phyloP scores from a whole-genome alignment of 2,888 invertebrate species.

The Parnassius glacialis region DNA sequence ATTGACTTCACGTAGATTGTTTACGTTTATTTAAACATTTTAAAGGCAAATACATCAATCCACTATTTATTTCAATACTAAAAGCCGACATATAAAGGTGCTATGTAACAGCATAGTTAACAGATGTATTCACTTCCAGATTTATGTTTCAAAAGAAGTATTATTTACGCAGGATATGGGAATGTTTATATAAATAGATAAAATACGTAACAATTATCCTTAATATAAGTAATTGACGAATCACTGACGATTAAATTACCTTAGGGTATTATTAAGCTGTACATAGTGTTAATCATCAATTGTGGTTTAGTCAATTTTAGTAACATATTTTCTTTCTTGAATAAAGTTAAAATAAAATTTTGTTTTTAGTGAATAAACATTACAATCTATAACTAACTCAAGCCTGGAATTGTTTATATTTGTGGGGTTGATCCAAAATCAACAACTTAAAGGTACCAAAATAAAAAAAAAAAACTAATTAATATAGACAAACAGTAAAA shows the following conservation, averaged over 20 bases:
- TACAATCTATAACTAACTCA: too few species aligned
- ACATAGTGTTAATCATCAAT: constrained; percentile 63
- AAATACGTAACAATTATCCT: constrained; percentile 39
- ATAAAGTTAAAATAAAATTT: too few species aligned
- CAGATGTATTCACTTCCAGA: constrained; percentile 5
- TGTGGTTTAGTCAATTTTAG: constrained; percentile 36
- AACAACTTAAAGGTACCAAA: constrained; percentile 66
- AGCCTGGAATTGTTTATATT: too few species aligned
- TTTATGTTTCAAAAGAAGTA: not conserved
- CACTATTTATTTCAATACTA: not conserved
- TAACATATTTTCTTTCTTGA: not conserved
- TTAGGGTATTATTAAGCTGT: constrained; percentile 57
- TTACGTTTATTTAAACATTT: too few species aligned
- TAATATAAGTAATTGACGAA: constrained; percentile 66
- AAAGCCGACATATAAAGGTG: too few species aligned
- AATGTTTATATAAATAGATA: not conserved
- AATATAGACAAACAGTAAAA: constrained; percentile 27
- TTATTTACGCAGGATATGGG: not conserved
- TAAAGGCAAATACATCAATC: too few species aligned
- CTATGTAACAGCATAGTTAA: too few species aligned
- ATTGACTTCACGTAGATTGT: too few species aligned
- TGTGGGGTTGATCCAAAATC: constrained; percentile 64
- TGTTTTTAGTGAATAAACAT: too few species aligned
- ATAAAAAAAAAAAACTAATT: constrained; percentile 59
- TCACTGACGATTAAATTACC: constrained; percentile 58